Evolutionary conservation across 2,797 vertebrate species (phyloP).

Genomic region (Gallinago solitaria): DNA sequence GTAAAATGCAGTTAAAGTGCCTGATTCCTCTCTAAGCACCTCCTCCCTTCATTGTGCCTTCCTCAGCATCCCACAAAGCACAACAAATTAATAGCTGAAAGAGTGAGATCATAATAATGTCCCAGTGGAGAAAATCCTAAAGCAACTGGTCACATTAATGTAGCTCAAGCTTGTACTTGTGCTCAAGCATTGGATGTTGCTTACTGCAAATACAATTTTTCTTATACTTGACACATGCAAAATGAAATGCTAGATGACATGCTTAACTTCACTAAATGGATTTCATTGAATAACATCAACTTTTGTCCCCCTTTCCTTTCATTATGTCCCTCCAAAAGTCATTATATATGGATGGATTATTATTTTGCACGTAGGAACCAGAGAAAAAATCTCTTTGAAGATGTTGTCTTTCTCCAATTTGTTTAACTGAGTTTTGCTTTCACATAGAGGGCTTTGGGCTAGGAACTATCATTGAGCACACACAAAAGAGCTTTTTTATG

Average conservation of each 20-base stretch:
- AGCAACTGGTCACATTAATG: neutral
- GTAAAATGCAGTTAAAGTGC: neutral
- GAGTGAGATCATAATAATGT: neutral
- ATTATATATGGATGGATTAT: neutral
- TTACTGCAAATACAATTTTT: neutral
- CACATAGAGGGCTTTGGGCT: neutral
- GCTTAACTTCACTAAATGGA: slow-evolving; percentile 35
- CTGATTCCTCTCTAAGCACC: neutral
- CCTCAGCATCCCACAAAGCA: neutral
- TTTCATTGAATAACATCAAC: neutral
- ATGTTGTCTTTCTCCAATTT: neutral
- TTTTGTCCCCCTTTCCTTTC: neutral
- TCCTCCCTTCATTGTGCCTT: neutral
- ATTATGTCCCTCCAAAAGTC: neutral
- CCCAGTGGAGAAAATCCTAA: neutral
- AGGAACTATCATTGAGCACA: neutral
- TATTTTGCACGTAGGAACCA: neutral
- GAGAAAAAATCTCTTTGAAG: neutral
- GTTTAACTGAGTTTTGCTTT: neutral
- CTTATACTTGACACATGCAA: neutral
- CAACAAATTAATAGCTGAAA: neutral
- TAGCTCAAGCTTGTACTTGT: neutral
- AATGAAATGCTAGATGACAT: neutral
- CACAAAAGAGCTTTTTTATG: neutral
- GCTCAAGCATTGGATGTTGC: neutral